phyloP scores from a whole-genome alignment of 2,888 invertebrate genomes.

The Nematopogon swammerdamellus region DNA sequence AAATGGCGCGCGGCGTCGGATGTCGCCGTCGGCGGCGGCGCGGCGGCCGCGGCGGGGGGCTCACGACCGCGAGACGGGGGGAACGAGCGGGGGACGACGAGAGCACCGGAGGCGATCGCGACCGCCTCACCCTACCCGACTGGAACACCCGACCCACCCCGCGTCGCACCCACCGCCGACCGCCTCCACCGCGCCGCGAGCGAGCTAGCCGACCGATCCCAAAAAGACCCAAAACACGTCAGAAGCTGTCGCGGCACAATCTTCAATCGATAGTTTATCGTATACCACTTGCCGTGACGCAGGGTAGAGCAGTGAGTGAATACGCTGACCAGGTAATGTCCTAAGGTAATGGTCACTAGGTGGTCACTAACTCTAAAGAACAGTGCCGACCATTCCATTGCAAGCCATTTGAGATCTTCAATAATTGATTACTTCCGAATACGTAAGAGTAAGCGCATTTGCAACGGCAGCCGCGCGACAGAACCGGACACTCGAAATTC shows the following conservation, averaged over 20 bases:
- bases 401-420: no score
- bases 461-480: no score
- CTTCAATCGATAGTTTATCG: background rate
- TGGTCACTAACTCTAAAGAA: no score
- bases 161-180: background rate
- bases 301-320: no score
- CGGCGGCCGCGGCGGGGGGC: slow-evolving; percentile 23
- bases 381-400: no score
- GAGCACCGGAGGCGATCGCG: background rate
- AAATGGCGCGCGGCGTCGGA: slow-evolving; percentile 40
- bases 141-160: background rate
- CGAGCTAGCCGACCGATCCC: background rate
- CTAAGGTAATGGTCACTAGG: no score
- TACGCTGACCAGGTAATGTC: no score
- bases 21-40: slow-evolving; percentile 46
- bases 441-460: no score
- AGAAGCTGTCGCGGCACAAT: background rate
- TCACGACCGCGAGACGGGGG: background rate
- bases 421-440: no score
- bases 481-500: no score
- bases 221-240: background rate
- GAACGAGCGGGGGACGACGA: background rate
- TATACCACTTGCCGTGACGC: no score
- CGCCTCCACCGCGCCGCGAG: no score
- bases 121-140: background rate